Evolutionary conservation across 1,140 invertebrate species (phyloP), one percentile per base, ranked within the genome.

Genomic region (Bombus superbus): DNA sequence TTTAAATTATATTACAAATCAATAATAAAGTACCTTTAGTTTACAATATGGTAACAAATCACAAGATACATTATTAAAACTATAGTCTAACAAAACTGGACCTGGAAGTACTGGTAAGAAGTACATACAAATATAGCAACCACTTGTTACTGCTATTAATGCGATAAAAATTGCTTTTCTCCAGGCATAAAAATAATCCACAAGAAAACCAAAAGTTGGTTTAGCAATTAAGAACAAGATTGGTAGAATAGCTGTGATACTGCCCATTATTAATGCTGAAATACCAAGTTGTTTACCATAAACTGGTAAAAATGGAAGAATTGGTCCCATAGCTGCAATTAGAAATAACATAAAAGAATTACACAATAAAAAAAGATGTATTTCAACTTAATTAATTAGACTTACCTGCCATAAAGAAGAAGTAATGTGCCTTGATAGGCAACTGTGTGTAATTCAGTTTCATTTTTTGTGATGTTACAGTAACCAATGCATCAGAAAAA

Each of bases 361-460:
- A 32, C 69, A 64, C 28, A 28, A 44, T 47, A 32, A 42, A 40
- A 18, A 22, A 64, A 32, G 8, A 10, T n/a, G 44, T n/a, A 5
- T 35, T 59, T 6, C 9, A 59, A 22, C 0, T 38, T 44, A 68
- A 38, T 40, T 40, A 59, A 71, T 57, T 82, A 44, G 83, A 95
- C 95, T 97, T 95, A 97, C 97, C 97, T 90, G 97, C 97, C 96
- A 98, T 97, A 88, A 98, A 98, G 91, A 97, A 98, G 92, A 98
- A 97, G 86, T 96, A 98, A 92, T 98, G 97, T 2, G 96, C 96
- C 95, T 98, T 98, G n/a, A 98, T 96, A 15, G 97, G 97, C 92
- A 98, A 88, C 68, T 97, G 95, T 59, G 96, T 95, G 77, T 90
- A 95, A 92, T 97, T 96, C n/a, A 97, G 95, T 92, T 96, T 96